These are phyloP conservation scores for Eublepharis macularius DNA, from an alignment of 2,113 vertebrate genomes.

Conservation along the genomic window DNA sequence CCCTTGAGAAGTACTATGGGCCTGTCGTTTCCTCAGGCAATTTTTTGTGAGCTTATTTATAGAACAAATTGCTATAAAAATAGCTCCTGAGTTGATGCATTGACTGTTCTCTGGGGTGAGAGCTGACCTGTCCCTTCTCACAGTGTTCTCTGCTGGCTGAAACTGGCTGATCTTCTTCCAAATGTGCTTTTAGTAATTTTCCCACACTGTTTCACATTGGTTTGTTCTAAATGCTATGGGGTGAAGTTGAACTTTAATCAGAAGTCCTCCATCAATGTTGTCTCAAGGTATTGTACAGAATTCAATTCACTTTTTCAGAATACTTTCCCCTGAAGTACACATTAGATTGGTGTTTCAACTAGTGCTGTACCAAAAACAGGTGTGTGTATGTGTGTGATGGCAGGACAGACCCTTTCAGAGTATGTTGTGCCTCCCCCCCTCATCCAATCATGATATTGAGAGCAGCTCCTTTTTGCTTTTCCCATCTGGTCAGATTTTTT, in stretches of 20 bases:
- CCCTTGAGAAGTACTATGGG: slow-evolving; percentile 52
- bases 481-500: background rate
- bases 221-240: background rate
- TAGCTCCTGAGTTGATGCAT: slow-evolving; percentile 53
- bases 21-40: slow-evolving; percentile 66
- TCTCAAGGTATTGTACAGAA: background rate
- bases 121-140: slow-evolving; percentile 49
- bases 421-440: background rate
- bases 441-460: background rate
- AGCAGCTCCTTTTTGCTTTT: background rate
- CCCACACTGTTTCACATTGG: background rate
- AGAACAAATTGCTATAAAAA: slow-evolving; percentile 60
- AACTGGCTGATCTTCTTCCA: slow-evolving; percentile 25
- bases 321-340: background rate
- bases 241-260: background rate
- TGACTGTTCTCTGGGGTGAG: slow-evolving; percentile 55
- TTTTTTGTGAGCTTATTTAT: slow-evolving; percentile 67
- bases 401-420: too few relatives aligned
- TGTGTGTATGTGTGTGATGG: too few relatives aligned
- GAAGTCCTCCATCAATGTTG: background rate
- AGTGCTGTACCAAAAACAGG: too few relatives aligned
- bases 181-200: slow-evolving; percentile 8
- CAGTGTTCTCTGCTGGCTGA: slow-evolving; percentile 9
- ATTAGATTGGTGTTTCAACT: background rate
- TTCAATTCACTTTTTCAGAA: background rate